A percentile compares a stretch with the other conserved stretches of the same genome.
Evolutionary conservation across 2,888 invertebrate species (phyloP).

Genomic region (Yponomeuta sedellus): DNA sequence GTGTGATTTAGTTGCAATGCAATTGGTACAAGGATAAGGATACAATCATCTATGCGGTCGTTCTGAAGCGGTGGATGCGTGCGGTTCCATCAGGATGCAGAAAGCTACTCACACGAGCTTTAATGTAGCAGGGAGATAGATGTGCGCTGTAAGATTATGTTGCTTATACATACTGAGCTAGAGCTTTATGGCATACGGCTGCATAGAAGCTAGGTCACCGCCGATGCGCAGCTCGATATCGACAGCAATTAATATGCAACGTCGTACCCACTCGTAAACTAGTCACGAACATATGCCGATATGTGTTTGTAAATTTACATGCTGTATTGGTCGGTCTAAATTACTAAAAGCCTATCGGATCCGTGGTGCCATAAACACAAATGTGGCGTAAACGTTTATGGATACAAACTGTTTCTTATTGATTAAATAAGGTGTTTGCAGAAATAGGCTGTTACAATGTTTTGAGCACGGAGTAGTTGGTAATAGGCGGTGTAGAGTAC

Average conservation of each 20-base stretch:
- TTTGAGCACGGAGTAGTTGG: neutral
- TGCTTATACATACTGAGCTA: neutral
- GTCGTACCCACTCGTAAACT: constrained; percentile 70
- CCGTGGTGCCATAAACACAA: neutral
- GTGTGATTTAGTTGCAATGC: too few relatives aligned
- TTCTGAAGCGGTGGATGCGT: neutral
- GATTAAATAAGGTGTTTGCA: neutral
- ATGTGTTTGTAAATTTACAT: constrained; percentile 50
- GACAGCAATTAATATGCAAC: constrained; percentile 74
- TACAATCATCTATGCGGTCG: too few relatives aligned
- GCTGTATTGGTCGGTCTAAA: constrained; percentile 4
- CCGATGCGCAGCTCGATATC: constrained; percentile 66
- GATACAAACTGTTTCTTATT: neutral
- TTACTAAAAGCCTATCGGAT: neutral
- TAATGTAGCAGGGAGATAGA: neutral
- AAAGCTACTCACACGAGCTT: constrained; percentile 19
- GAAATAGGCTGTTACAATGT: neutral
- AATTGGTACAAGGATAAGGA: too few relatives aligned
- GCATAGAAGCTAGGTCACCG: constrained; percentile 53
- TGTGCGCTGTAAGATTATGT: neutral
- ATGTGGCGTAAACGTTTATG: neutral
- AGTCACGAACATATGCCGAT: constrained; percentile 75
- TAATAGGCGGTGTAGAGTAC: constrained; percentile 6
- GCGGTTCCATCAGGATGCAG: constrained; percentile 14
- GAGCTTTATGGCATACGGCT: neutral